Base-by-base conservation (phyloP, 1,140 invertebrate genomes). In the Pachypeltis micranthus region DNA sequence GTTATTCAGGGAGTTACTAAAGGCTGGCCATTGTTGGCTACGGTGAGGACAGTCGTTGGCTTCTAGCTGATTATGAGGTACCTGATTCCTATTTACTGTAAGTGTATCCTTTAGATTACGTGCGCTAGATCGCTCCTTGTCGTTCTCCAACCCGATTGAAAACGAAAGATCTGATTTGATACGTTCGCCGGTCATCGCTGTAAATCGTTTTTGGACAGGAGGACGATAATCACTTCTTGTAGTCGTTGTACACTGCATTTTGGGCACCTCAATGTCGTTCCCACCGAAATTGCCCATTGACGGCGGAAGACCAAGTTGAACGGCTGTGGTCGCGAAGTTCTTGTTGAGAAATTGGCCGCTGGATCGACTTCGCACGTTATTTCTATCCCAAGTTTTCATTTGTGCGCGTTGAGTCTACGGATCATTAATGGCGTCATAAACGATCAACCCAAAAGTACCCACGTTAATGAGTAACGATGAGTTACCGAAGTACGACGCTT, bases 161-260 rank as follows among this genome's bases (percentile, higher is more conserved):
- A 21, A 51, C 47, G 47, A 21, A 21, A 16, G 23, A 21, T 51
- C 21, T 21, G 4, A 16, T 51, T 21, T 21, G 12, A 21, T 10
- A 21, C 47, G 23, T 16, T 16, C 47, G 3, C 47, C 47, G 12
- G 7, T 10, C 4, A 21, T 21, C 23, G 7, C 23, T 21, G 23
- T 51, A 21, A 16, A 51, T 21, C 47, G 12, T 10, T 51, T 21
- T 51, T 16, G 19, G 4, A 21, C 12, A 14, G 47, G 47, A 14
- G 47, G 10, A 21, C 47, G 23, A 21, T 16, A 51, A 21, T 51
- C 47, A 21, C 47, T 51, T 21, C 23, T 51, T 10, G 47, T 51
- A 14, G 47, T 51, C 10, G 47, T 51, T 51, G 47, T 51, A 51
- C 47, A 51, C 47, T 51, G 12, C 47, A 51, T 51, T 51, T 51